Evolutionary conservation across 2,797 vertebrate genomes (phyloP).

Genomic region (Acestrorhynchus altus): DNA sequence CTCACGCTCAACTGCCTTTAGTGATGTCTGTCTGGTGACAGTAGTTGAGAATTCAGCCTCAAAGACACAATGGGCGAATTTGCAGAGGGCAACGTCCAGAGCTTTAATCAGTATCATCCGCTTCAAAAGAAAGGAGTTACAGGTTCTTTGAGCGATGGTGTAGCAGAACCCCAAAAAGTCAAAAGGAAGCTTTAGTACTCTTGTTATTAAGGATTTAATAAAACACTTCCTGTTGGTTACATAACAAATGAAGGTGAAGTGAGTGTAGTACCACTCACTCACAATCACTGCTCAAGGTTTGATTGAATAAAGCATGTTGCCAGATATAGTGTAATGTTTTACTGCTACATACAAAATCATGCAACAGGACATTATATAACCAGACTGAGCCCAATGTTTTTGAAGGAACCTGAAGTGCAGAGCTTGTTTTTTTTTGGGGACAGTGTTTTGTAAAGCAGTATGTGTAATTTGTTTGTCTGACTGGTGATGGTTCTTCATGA

Average conservation of each 20-base stretch:
- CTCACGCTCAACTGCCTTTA: neutral
- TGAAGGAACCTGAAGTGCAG: neutral
- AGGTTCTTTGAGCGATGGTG: too few species aligned
- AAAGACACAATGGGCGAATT: neutral
- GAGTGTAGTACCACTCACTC: too few species aligned
- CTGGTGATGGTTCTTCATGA: slow-evolving; percentile 19
- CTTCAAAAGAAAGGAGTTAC: too few species aligned
- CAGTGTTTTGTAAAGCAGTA: neutral
- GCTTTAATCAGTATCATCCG: neutral
- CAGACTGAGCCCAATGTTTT: neutral
- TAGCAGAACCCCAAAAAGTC: too few species aligned
- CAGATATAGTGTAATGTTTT: too few species aligned
- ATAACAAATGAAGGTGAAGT: neutral
- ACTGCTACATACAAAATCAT: neutral
- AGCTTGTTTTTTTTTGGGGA: neutral
- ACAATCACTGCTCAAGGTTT: neutral
- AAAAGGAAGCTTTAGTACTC: too few species aligned
- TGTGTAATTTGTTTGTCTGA: slow-evolving; percentile 17
- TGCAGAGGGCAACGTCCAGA: neutral
- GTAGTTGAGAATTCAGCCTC: neutral
- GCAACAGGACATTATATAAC: neutral
- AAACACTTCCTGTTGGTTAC: neutral
- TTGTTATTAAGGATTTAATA: too few species aligned
- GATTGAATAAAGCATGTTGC: neutral
- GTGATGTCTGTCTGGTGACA: neutral